Evolutionary conservation across 2,797 vertebrate species (phyloP).

Genomic region (Scomberomorus guttatus): DNA sequence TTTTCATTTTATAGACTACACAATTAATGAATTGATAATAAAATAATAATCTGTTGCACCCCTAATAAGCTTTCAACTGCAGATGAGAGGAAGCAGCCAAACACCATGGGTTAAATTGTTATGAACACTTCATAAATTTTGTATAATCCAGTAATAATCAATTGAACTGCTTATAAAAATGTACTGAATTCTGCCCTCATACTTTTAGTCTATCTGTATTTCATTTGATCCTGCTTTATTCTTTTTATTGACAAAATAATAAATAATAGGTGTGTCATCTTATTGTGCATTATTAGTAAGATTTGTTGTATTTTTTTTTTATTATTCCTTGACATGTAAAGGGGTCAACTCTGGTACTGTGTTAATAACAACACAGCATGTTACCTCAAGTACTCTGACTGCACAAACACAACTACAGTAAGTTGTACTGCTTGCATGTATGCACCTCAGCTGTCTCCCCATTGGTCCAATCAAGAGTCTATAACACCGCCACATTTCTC

Average conservation of each 20-base stretch:
- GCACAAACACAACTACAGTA: constrained; percentile 62
- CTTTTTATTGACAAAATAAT: background rate
- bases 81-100: background rate
- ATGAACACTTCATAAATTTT: background rate
- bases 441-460: constrained; percentile 24
- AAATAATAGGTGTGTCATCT: background rate
- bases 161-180: background rate
- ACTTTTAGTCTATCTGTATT: background rate
- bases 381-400: constrained; percentile 67
- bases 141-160: background rate
- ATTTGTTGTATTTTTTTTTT: background rate
- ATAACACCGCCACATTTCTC: constrained; percentile 12
- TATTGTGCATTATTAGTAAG: background rate
- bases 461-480: constrained; percentile 70
- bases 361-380: constrained; percentile 56
- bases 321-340: background rate
- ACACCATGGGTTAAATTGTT: background rate
- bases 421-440: constrained; percentile 28
- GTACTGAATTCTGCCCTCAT: background rate
- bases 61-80: too few relatives aligned
- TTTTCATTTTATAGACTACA: too few relatives aligned
- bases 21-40: too few relatives aligned
- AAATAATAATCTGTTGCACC: too few relatives aligned
- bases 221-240: background rate
- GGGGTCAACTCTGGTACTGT: constrained; percentile 39